Percentiles rank a stretch among this genome's conserved stretches.
These are phyloP conservation scores for Austrolebias charrua DNA, from an alignment of 2,797 vertebrate genomes.

Conservation along the genomic window DNA sequence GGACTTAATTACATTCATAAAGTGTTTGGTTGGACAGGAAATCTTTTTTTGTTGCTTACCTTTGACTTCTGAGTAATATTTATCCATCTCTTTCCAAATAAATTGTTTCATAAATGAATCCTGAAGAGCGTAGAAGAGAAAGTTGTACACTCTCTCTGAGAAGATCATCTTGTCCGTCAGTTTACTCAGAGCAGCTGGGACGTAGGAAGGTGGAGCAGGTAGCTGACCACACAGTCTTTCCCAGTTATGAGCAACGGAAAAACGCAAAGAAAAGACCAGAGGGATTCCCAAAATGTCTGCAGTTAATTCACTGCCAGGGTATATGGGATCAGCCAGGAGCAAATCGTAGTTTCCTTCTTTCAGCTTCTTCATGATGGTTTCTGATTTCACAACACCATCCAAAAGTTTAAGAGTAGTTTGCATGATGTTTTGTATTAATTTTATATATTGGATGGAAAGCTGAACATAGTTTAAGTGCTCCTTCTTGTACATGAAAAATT, in stretches of 20 bases:
- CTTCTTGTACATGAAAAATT: slow-evolving; percentile 73
- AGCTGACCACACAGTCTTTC: slow-evolving; percentile 86
- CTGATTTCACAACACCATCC: slow-evolving; percentile 75
- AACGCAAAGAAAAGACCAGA: slow-evolving; percentile 79
- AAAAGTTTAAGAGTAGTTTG: slow-evolving; percentile 58
- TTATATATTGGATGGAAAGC: slow-evolving; percentile 68
- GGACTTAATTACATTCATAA: background rate
- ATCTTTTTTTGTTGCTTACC: slow-evolving; percentile 42
- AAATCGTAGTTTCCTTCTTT: slow-evolving; percentile 75
- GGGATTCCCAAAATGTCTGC: slow-evolving; percentile 81
- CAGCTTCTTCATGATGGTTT: slow-evolving; percentile 75
- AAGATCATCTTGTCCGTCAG: slow-evolving; percentile 85
- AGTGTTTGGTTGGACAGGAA: background rate
- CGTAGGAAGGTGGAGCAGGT: slow-evolving; percentile 81
- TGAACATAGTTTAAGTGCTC: slow-evolving; percentile 71
- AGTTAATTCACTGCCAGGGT: slow-evolving; percentile 78
- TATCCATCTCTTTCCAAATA: slow-evolving; percentile 69
- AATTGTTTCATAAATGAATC: background rate
- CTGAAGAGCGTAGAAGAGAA: slow-evolving; percentile 72
- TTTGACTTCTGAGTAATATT: slow-evolving; percentile 77
- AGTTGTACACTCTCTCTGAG: slow-evolving; percentile 79
- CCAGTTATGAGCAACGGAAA: slow-evolving; percentile 74
- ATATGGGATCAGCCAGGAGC: slow-evolving; percentile 81
- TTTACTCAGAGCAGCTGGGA: slow-evolving; percentile 78
- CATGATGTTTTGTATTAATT: slow-evolving; percentile 40